phyloP scores from a whole-genome alignment of 1,140 invertebrate species.

The Zaprionus ghesquierei region DNA sequence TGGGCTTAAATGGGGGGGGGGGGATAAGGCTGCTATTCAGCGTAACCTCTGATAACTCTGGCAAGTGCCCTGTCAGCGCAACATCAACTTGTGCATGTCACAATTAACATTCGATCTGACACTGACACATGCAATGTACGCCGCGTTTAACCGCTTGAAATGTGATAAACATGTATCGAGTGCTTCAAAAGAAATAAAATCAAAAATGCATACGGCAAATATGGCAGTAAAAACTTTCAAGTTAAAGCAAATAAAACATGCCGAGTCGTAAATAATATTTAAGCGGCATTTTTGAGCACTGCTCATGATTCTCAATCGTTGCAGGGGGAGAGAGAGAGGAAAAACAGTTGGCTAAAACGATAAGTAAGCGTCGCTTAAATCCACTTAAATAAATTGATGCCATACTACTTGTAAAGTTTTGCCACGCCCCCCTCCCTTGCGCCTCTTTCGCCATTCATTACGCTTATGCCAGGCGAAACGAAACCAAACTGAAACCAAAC shows the following conservation, averaged over 20 bases:
- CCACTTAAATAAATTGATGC: slow-evolving; percentile 80
- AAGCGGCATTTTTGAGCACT: not conserved
- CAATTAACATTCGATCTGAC: not conserved
- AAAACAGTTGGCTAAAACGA: slow-evolving; percentile 23
- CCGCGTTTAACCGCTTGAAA: not conserved
- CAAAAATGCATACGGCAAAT: too few relatives aligned
- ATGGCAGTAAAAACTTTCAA: not conserved
- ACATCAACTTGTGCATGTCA: slow-evolving; percentile 5
- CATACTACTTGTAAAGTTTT: slow-evolving; percentile 60
- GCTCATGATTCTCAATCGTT: slow-evolving; percentile 15
- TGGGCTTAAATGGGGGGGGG: not conserved
- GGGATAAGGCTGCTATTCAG: not conserved
- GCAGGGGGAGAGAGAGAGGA: not conserved
- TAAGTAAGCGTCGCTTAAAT: slow-evolving; percentile 58
- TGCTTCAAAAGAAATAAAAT: not conserved
- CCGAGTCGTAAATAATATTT: not conserved
- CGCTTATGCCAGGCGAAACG: slow-evolving; percentile 40
- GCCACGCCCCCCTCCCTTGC: not conserved
- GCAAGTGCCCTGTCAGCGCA: not conserved
- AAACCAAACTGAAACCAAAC: not conserved
- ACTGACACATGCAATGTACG: not conserved
- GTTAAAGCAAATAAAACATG: not conserved
- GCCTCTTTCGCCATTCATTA: slow-evolving; percentile 52
- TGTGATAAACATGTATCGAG: not conserved
- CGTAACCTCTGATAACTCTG: not conserved